These are phyloP conservation scores for Bucco capensis DNA, from an alignment of 2,113 vertebrate species.

Conservation along the genomic window DNA sequence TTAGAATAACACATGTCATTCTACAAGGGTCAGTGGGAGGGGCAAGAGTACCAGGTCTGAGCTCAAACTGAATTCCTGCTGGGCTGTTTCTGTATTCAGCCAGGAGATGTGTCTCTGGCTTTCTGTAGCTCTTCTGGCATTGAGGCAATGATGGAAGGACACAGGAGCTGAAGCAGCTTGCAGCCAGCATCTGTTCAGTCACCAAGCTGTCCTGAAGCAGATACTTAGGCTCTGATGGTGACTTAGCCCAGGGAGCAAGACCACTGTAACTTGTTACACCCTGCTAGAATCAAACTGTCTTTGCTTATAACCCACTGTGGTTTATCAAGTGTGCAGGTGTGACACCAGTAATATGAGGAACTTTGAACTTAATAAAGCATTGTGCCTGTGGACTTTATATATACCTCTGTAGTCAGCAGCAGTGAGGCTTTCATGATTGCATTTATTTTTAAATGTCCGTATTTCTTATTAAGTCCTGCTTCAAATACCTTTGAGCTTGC, in stretches of 20 bases:
- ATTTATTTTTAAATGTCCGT: background rate
- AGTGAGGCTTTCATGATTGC: background rate
- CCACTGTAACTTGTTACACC: background rate
- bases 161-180: background rate
- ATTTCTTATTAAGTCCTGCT: background rate
- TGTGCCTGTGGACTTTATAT: background rate
- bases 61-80: background rate
- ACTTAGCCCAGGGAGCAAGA: background rate
- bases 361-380: background rate
- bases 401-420: background rate
- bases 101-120: background rate
- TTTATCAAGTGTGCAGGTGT: background rate
- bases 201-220: fast-evolving
- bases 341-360: background rate
- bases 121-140: background rate
- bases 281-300: background rate
- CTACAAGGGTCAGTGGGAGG: fast-evolving
- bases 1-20: background rate
- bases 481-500: background rate
- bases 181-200: background rate
- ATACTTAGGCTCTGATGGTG: background rate
- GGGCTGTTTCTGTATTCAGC: background rate
- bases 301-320: background rate
- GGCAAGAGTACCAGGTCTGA: background rate
- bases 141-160: background rate